A percentile compares a stretch with the other conserved stretches of the same genome.
Evolutionary conservation across 2,888 invertebrate genomes (phyloP).

Genomic region (Minunthozetes semirufus): DNA sequence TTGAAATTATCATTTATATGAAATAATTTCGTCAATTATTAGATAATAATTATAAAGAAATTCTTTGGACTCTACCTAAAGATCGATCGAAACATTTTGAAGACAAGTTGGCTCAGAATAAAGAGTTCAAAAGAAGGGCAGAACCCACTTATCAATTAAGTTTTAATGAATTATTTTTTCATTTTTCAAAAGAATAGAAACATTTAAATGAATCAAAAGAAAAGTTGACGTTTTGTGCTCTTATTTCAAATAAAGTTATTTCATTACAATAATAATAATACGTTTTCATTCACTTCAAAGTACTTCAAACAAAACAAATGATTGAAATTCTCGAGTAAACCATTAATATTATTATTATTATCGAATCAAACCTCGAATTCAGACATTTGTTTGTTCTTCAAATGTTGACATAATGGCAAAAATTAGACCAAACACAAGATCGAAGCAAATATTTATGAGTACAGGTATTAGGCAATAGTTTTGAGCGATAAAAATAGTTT

Average conservation of each 20-base stretch:
- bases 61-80: neutral
- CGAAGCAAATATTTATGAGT: neutral
- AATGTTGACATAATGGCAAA: slow-evolving; percentile 6
- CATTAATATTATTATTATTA: neutral
- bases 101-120: neutral
- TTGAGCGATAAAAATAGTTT: neutral
- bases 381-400: slow-evolving; percentile 13
- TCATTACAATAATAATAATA: neutral
- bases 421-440: neutral
- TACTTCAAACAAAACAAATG: neutral
- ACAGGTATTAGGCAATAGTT: neutral
- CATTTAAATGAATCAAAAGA: neutral
- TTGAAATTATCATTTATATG: neutral
- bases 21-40: neutral
- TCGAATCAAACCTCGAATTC: neutral
- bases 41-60: neutral
- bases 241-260: neutral
- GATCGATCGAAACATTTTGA: neutral
- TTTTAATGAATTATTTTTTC: neutral
- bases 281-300: neutral
- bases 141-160: neutral
- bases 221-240: neutral
- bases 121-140: neutral
- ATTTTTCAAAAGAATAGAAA: neutral
- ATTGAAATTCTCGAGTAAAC: neutral